These are phyloP conservation scores for Orthosia gothica DNA, from an alignment of 2,888 invertebrate species.

Conservation along the genomic window DNA sequence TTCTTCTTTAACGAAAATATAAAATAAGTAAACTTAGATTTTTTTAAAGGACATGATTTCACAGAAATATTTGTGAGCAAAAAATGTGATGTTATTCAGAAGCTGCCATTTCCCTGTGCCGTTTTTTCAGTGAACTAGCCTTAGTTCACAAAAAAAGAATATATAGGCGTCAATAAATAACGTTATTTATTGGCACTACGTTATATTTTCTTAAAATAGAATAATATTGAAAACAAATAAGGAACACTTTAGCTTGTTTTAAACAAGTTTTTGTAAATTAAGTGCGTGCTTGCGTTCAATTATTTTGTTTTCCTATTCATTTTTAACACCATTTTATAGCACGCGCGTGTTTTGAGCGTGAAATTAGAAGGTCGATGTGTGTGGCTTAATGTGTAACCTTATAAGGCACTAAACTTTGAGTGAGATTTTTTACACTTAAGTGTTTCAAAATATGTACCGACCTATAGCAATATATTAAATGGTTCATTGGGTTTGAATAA, in stretches of 20 bases:
- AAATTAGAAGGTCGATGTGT: conserved; percentile 46
- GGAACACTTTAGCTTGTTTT: conserved; percentile 36
- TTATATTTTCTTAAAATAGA: background rate
- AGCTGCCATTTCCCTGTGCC: background rate
- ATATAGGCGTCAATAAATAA: background rate
- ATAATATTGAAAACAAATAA: conserved; percentile 36
- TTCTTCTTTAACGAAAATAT: background rate
- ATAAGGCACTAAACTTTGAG: conserved; percentile 7
- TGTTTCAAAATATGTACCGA: background rate
- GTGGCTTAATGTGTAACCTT: conserved; percentile 17
- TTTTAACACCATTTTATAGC: conserved; percentile 39
- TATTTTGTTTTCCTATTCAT: conserved; percentile 42
- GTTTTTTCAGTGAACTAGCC: background rate
- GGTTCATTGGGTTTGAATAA: background rate
- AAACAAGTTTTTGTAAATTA: conserved; percentile 35
- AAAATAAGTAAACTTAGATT: background rate
- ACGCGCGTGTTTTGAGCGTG: conserved; percentile 25
- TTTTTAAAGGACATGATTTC: conserved; percentile 14
- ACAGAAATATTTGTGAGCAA: conserved; percentile 20
- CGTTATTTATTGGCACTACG: background rate
- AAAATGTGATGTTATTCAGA: background rate
- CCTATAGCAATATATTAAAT: background rate
- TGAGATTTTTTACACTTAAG: conserved; percentile 11
- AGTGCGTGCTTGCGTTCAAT: conserved; percentile 45
- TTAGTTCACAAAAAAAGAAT: too few species aligned